phyloP scores from a whole-genome alignment of 1,140 invertebrate species.

The Pseudachorutes palmiensis region DNA sequence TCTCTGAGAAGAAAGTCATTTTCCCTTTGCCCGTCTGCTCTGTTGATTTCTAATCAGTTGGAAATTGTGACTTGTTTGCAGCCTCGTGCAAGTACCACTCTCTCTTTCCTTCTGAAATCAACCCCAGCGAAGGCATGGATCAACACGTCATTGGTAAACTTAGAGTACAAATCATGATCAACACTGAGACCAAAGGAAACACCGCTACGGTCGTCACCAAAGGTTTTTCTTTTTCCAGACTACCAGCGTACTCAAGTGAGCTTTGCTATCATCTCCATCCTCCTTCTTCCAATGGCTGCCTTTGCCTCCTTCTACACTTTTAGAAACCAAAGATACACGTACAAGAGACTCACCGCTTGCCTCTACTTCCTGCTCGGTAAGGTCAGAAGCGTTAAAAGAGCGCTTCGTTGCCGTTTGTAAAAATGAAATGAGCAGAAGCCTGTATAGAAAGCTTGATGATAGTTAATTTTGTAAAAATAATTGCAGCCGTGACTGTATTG shows the following conservation, averaged over 20 bases:
- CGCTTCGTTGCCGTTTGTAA: conserved; percentile 16
- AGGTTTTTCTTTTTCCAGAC: conserved; percentile 49
- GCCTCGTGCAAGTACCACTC: background rate
- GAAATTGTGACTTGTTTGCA: too few relatives aligned
- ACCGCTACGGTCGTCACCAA: background rate
- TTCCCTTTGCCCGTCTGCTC: too few relatives aligned
- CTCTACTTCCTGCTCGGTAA: conserved; percentile 75
- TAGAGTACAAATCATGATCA: background rate
- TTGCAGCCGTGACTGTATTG: conserved; percentile 54
- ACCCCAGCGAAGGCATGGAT: background rate
- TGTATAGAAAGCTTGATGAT: too few relatives aligned
- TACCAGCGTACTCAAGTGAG: conserved; percentile 72
- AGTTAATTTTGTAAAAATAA: too few relatives aligned
- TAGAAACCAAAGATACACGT: conserved; percentile 76
- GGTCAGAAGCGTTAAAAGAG: conserved; percentile 36
- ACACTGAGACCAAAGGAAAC: background rate
- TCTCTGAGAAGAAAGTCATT: too few relatives aligned
- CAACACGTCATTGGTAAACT: conserved; percentile 4
- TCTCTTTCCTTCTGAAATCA: background rate
- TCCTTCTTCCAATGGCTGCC: conserved; percentile 70
- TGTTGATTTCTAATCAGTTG: too few relatives aligned
- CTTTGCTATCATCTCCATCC: conserved; percentile 70
- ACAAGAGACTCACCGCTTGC: conserved; percentile 73
- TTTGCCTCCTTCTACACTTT: conserved; percentile 78
- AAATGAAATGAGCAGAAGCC: too few relatives aligned